Percentiles rank a stretch among this genome's conserved stretches.
These are phyloP conservation scores for Anolis carolinensis DNA, from an alignment of 2,113 vertebrate genomes.

Conservation along the genomic window DNA sequence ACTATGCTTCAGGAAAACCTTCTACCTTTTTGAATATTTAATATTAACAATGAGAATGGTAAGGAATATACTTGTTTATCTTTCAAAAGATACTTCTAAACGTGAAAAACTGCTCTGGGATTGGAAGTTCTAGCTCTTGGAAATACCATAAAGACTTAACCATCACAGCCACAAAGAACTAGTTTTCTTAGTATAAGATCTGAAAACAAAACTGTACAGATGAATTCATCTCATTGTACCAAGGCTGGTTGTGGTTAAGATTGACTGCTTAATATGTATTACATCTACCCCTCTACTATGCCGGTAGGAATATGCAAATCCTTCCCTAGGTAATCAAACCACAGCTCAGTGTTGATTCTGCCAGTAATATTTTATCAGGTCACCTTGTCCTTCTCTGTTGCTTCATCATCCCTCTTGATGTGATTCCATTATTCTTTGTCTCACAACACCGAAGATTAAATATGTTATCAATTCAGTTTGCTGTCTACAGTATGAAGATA, in stretches of 20 bases:
- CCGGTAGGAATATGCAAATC: background rate
- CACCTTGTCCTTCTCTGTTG: background rate
- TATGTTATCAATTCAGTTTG: background rate
- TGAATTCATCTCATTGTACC: background rate
- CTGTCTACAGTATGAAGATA: background rate
- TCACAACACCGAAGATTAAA: background rate
- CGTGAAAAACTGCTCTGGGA: background rate
- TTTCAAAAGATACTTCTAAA: background rate
- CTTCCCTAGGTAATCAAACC: background rate
- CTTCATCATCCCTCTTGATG: background rate
- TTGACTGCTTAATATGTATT: background rate
- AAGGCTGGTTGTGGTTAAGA: background rate
- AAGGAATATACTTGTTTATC: background rate
- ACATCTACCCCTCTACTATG: background rate
- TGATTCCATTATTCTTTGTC: constrained; percentile 1
- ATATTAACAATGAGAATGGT: background rate
- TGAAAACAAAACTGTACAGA: background rate
- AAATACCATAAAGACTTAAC: background rate
- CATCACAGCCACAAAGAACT: background rate
- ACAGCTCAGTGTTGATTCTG: background rate
- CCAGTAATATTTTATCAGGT: constrained; percentile 1
- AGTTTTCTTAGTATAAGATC: too few species aligned
- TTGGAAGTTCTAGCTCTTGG: background rate
- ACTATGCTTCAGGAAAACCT: background rate
- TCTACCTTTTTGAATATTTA: background rate